These are phyloP conservation scores for Dendrocincla fuliginosa DNA, from an alignment of 2,797 vertebrate species.

Conservation along the genomic window DNA sequence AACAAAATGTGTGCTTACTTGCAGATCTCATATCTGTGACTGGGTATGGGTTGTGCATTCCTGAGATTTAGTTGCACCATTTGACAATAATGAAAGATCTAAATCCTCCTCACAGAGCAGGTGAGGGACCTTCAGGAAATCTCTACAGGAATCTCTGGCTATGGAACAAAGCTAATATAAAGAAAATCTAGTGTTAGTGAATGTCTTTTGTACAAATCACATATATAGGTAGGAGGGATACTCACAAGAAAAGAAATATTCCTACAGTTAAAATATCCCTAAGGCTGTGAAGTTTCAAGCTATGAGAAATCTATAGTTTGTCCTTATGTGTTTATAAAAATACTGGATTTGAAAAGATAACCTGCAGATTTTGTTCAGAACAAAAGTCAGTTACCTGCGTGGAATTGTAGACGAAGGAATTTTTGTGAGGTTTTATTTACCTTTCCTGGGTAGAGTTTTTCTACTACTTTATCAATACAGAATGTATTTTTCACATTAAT, in stretches of 20 bases:
- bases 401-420: background rate
- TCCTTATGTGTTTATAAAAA: background rate
- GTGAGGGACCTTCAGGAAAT: background rate
- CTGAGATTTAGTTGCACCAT: background rate
- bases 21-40: background rate
- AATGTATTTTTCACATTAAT: background rate
- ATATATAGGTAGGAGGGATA: background rate
- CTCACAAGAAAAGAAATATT: background rate
- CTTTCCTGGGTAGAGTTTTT: background rate
- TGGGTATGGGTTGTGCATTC: background rate
- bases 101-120: background rate
- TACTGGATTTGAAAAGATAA: background rate
- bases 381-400: background rate
- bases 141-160: background rate
- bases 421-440: background rate
- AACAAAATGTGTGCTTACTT: background rate
- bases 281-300: background rate
- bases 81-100: background rate
- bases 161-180: background rate
- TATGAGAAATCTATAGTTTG: background rate
- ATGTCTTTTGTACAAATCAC: background rate
- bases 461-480: background rate
- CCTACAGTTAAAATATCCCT: background rate
- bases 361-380: background rate
- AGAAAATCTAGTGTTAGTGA: background rate